Evolutionary conservation across 2,888 invertebrate species (phyloP), one percentile per base, ranked within the genome.

Genomic region (Tenthredo amoena): DNA sequence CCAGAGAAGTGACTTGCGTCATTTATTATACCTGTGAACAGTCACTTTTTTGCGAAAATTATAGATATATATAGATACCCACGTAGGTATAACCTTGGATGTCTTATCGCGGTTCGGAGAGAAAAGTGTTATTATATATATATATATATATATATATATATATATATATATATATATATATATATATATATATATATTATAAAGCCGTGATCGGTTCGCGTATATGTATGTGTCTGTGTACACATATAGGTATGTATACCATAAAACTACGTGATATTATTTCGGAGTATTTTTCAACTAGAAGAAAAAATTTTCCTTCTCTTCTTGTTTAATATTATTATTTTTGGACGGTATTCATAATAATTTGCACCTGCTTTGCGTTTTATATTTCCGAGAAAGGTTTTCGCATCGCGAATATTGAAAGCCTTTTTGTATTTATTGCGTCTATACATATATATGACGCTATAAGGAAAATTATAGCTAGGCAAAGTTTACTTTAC

Each of bases 381-480:
- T 55, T 1, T 55, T 55, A n/a, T 55, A 47, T 55, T 55, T n/a
- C n/a, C 55, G 12, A 1, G 47, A n/a, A 55, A 55, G 7, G n/a
- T 18, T 55, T 1, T 55, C 55, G 55, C 55, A 55, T 55, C 6
- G n/a, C 55, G 55, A 55, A 55, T 55, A 55, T 55, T 55, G 55
- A 55, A 55, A 55, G n/a, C 55, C n/a, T 55, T 55, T 55, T 55
- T 55, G 55, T 55, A n/a, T 55, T 55, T 55, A 55, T 55, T 55
- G 7, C 55, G n/a, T 55, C n/a, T n/a, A 55, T 55, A 55, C 2
- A 7, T n/a, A 55, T 7, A 55, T n/a, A 55, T 55, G n/a, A 7
- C 7, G n/a, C 7, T 55, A 55, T n/a, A 7, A n/a, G 50, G 7
- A 55, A 55, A 55, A 55, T 55, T 55, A 55, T 55, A 7, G n/a